These are phyloP conservation scores for Chrysolina americana DNA, from an alignment of 2,888 invertebrate species.

Conservation along the genomic window DNA sequence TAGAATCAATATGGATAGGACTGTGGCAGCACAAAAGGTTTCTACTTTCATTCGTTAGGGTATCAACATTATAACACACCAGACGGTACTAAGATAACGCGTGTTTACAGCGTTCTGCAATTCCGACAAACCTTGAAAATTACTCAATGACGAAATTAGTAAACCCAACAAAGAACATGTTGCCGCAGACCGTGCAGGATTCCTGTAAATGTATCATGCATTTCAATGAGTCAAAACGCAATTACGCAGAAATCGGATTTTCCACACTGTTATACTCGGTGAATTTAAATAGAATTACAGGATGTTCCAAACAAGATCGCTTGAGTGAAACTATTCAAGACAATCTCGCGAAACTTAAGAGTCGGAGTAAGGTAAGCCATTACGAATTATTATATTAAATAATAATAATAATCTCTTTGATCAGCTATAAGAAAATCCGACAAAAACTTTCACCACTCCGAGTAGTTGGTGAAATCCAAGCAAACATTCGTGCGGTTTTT, in stretches of 20 bases:
- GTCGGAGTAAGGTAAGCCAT: too few relatives aligned
- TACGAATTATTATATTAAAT: too few relatives aligned
- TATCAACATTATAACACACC: background rate
- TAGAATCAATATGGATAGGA: too few relatives aligned
- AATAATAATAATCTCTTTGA: too few relatives aligned
- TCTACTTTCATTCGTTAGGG: background rate
- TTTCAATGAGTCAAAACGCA: conserved; percentile 13
- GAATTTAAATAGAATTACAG: background rate
- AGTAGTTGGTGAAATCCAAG: too few relatives aligned
- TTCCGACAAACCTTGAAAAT: conserved; percentile 1
- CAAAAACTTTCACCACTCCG: too few relatives aligned
- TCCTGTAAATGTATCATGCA: background rate
- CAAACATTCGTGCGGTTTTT: too few relatives aligned
- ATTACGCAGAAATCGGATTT: conserved; percentile 1
- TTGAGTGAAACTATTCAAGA: too few relatives aligned
- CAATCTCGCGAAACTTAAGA: too few relatives aligned
- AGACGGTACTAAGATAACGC: background rate
- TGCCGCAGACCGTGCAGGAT: background rate
- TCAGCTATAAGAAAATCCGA: too few relatives aligned
- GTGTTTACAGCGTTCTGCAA: background rate
- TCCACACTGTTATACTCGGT: background rate
- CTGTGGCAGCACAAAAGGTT: background rate
- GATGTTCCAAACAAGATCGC: background rate
- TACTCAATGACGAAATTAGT: conserved; percentile 5
- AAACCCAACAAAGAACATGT: background rate